Evolutionary conservation across 1,140 invertebrate genomes (phyloP).

Genomic region (Zaprionus taronus): DNA sequence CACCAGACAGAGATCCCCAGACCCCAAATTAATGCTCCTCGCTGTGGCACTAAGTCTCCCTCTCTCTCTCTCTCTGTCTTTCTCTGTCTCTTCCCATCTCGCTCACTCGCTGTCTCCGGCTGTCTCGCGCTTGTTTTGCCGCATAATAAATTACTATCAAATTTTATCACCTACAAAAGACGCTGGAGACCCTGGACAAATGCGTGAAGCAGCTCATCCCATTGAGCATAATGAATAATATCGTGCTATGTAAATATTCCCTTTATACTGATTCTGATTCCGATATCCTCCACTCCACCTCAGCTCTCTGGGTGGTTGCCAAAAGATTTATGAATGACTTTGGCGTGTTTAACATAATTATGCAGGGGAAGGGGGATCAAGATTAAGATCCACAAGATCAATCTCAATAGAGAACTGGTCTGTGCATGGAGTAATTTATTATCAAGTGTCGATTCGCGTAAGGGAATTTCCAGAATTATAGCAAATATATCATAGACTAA

Average conservation of each 20-base stretch:
- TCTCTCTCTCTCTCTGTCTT: not conserved
- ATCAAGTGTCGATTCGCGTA: conserved; percentile 8
- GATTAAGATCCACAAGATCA: conserved; percentile 39
- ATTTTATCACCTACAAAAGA: conserved; percentile 78
- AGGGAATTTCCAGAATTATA: conserved; percentile 10
- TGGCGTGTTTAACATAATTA: conserved; percentile 71
- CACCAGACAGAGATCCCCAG: conserved; percentile 7
- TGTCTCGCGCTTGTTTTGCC: conserved; percentile 21
- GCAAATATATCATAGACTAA: not conserved
- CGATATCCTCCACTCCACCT: conserved; percentile 47
- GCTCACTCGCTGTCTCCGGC: not conserved
- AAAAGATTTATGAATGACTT: conserved; percentile 77
- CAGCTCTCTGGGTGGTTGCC: conserved; percentile 30
- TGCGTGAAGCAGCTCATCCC: conserved; percentile 59
- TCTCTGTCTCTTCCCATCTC: not conserved
- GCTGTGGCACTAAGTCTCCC: not conserved
- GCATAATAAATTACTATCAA: conserved; percentile 71
- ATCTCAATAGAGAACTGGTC: conserved; percentile 31
- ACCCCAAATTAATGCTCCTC: conserved; percentile 20
- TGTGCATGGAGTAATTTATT: conserved; percentile 13
- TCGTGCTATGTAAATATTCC: conserved; percentile 57
- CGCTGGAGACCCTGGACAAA: conserved; percentile 37
- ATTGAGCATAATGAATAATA: conserved; percentile 69
- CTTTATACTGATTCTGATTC: conserved; percentile 33
- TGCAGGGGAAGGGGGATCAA: conserved; percentile 25